Percentiles rank a stretch among this genome's conserved stretches.
phyloP scores from a whole-genome alignment of 2,797 vertebrate genomes.

The Synanceia verrucosa region DNA sequence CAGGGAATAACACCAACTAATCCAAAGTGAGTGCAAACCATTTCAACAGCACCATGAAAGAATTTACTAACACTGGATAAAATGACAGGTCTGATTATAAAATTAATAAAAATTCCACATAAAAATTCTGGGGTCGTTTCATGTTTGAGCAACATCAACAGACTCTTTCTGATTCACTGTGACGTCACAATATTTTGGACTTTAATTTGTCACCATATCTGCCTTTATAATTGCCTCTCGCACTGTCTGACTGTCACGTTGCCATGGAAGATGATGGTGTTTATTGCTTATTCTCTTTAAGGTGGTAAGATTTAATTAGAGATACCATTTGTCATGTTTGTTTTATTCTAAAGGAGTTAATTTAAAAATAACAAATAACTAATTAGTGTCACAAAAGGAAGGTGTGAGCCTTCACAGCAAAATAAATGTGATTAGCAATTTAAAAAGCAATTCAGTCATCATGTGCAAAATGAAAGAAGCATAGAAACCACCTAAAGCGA shows the following conservation, averaged over 20 bases:
- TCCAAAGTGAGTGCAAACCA: neutral
- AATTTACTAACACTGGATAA: neutral
- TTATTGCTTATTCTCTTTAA: neutral
- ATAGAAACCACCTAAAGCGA: conserved; percentile 68
- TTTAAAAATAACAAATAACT: too few relatives aligned
- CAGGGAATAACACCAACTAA: neutral
- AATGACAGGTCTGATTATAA: neutral
- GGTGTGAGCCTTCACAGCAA: neutral
- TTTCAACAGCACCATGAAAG: neutral
- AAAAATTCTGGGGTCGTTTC: neutral
- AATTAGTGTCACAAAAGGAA: neutral
- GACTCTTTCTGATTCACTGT: neutral
- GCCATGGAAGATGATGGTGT: neutral
- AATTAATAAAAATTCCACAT: neutral
- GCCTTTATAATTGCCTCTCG: neutral
- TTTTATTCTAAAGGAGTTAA: neutral
- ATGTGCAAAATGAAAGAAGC: conserved; percentile 31
- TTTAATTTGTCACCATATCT: neutral
- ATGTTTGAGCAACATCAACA: neutral
- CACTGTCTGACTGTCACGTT: neutral
- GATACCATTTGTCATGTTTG: neutral
- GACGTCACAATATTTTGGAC: neutral
- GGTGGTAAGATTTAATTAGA: neutral
- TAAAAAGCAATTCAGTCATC: conserved; percentile 52
- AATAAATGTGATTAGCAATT: conserved; percentile 21